phyloP scores from a whole-genome alignment of 2,113 vertebrate genomes.

The Aldabrachelys gigantea region DNA sequence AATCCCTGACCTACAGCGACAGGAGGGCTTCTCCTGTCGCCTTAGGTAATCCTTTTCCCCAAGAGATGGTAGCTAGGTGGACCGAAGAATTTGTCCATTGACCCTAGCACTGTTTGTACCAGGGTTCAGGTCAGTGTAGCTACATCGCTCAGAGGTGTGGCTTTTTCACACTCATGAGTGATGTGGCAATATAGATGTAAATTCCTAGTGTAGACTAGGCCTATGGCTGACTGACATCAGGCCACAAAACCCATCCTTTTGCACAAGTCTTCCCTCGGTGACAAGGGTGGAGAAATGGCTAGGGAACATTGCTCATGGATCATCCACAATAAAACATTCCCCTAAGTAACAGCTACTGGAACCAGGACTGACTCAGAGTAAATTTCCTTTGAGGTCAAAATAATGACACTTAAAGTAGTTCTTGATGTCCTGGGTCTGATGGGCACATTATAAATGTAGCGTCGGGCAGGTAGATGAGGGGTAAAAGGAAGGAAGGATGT shows the following conservation, averaged over 20 bases:
- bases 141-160: background rate
- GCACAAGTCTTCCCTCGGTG: background rate
- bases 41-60: background rate
- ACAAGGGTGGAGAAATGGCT: background rate
- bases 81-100: background rate
- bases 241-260: too few relatives aligned
- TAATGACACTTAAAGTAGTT: background rate
- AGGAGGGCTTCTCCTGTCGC: background rate
- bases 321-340: background rate
- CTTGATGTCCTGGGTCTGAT: background rate
- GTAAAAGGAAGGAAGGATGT: background rate
- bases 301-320: background rate
- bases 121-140: background rate
- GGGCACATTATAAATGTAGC: background rate
- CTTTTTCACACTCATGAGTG: background rate
- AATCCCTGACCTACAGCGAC: background rate
- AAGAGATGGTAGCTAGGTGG: background rate
- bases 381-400: background rate
- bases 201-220: background rate
- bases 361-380: background rate
- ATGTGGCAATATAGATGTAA: background rate
- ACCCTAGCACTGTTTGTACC: background rate
- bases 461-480: background rate
- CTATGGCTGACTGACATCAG: background rate
- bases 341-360: accelerated